Evolutionary conservation across 2,113 vertebrate species (phyloP), one percentile per base, ranked within the genome.

Genomic region (Aix galericulata): DNA sequence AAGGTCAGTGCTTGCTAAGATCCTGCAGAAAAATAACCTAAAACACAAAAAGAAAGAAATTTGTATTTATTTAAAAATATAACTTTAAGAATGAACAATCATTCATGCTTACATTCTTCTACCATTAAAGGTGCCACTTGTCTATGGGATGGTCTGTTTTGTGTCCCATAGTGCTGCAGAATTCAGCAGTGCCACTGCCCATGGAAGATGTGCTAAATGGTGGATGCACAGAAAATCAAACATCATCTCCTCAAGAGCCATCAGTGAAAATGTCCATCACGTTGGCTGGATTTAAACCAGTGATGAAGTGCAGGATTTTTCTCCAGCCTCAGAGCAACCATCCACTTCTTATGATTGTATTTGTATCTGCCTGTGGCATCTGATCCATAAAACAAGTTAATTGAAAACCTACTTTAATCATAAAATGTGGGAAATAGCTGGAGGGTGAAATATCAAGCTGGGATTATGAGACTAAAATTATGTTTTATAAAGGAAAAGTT

Each of bases 381-480:
- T 88, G 63, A 86, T 91, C 82, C 55, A 26, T 55, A 60, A 83
- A 59, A 91, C 82, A 83, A 82, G 83, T 87, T 92, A 93, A 86
- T 82, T 94, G 89, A 94, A 94, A 89, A 58, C 58, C 86, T 75
- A 31, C 86, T 96, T 91, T 75, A 88, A 91, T 92, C 66, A 92
- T 85, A 88, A 92, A 95, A 94, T 68, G 66, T 92, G 89, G 58
- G 89, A 94, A 96, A 84, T 93, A 85, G 76, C 94, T 81, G 86
- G 83, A 94, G 93, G 92, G 77, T 72, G 77, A 92, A 95, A 76
- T 91, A 92, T 86, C 84, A 82, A 83, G 4, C 93, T 75, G 92
- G 86, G 94, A 92, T 94, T 92, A 63, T 59, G 86, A 69, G 68
- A 78, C 59, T 71, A 74, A 90, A 96, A 77, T 60, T 74, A 69